A percentile compares a stretch with the other conserved stretches of the same genome.
These are phyloP conservation scores for Calypte anna DNA, from an alignment of 2,113 vertebrate genomes.

Conservation along the genomic window DNA sequence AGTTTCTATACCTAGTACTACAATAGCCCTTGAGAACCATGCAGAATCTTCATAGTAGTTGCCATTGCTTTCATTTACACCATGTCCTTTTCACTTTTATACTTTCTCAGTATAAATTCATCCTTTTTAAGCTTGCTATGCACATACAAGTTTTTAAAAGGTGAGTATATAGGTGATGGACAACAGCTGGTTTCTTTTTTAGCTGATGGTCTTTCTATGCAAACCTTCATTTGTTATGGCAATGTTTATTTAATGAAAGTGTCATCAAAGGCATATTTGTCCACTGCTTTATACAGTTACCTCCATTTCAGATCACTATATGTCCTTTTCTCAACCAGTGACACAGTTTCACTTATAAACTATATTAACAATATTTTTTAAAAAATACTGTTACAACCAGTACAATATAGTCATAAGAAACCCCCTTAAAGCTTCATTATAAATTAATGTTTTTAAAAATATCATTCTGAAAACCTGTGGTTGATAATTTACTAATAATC, in stretches of 20 bases:
- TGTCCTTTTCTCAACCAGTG: not conserved
- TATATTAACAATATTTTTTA: not conserved
- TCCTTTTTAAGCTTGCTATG: not conserved
- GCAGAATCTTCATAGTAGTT: not conserved
- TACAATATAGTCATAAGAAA: not conserved
- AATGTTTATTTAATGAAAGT: conserved; percentile 70
- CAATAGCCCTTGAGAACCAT: not conserved
- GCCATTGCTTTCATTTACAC: conserved; percentile 16
- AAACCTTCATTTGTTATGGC: conserved; percentile 70
- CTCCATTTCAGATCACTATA: conserved; percentile 31
- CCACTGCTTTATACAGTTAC: conserved; percentile 23
- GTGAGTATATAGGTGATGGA: conserved; percentile 33
- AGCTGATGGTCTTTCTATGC: not conserved
- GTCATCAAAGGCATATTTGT: conserved; percentile 61
- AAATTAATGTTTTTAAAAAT: not conserved
- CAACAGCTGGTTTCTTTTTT: conserved; percentile 37
- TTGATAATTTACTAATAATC: not conserved
- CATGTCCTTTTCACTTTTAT: conserved; percentile 3
- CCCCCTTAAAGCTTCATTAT: not conserved
- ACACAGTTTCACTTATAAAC: not conserved
- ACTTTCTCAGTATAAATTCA: not conserved
- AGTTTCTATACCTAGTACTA: not conserved
- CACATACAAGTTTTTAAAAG: conserved; percentile 24
- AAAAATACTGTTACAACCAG: not conserved
- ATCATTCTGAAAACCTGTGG: not conserved